A percentile compares a stretch with the other conserved stretches of the same genome.
Evolutionary conservation across 2,888 invertebrate genomes (phyloP).

Genomic region (Parthenolecanium corni): DNA sequence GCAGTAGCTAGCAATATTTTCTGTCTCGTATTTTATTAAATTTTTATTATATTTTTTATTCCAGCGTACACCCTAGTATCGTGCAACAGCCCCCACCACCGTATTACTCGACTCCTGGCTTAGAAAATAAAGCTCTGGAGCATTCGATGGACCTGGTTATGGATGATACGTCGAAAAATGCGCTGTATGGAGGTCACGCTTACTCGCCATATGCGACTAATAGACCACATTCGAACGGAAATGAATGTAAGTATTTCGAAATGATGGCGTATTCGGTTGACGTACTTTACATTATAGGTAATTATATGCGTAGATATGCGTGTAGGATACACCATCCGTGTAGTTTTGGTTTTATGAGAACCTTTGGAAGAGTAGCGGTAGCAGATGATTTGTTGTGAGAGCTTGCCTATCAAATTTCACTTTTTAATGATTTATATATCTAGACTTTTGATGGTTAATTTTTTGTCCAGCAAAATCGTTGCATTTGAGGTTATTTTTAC

Average conservation of each 20-base stretch:
- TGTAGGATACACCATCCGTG: neutral
- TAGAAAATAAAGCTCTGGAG: constrained; percentile 85
- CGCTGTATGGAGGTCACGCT: constrained; percentile 30
- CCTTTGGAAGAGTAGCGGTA: neutral
- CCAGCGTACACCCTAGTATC: constrained; percentile 62
- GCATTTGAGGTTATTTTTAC: too few species aligned
- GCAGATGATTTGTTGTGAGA: too few species aligned
- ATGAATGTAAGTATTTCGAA: constrained; percentile 15
- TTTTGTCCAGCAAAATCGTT: too few species aligned
- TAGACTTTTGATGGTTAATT: too few species aligned
- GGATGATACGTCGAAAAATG: constrained; percentile 68
- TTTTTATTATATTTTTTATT: constrained; percentile 22
- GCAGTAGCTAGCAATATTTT: too few species aligned
- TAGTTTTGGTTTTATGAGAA: neutral
- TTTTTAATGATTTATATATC: too few species aligned
- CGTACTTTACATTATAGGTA: too few species aligned
- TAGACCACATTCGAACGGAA: constrained; percentile 16
- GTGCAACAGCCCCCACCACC: constrained; percentile 79
- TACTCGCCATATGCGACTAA: constrained; percentile 19
- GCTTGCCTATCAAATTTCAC: too few species aligned
- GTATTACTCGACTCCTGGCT: constrained; percentile 77
- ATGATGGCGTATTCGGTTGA: neutral
- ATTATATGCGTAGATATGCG: neutral
- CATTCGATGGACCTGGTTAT: constrained; percentile 75
- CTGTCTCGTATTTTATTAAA: neutral